phyloP scores from a whole-genome alignment of 30 jellyfish, hydroid and myxozoan genomes.

The Aurelia aurita region DNA sequence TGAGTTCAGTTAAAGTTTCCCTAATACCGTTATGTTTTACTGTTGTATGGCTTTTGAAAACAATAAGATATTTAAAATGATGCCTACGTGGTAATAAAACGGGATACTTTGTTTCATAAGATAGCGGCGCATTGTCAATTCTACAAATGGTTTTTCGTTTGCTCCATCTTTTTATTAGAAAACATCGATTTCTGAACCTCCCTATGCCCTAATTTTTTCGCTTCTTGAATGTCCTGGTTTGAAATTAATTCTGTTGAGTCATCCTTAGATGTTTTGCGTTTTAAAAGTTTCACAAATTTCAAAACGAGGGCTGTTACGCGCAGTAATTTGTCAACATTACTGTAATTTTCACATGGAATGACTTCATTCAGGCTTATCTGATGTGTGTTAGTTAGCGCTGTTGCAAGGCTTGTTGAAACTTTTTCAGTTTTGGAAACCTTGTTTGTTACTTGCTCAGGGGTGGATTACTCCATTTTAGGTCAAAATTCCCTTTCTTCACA shows the following conservation, averaged over 20 bases:
- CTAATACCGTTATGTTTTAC: conserved; percentile 33
- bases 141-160: conserved; percentile 15
- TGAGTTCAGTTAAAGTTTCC: conserved; percentile 15
- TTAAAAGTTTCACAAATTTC: conserved; percentile 5
- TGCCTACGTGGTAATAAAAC: conserved; percentile 10
- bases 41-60: background rate
- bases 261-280: background rate
- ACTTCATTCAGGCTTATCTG: background rate
- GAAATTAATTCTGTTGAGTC: too few species aligned
- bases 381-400: too few species aligned
- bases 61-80: background rate
- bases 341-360: conserved; percentile 16
- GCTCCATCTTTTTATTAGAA: background rate
- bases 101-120: conserved; percentile 12
- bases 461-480: background rate
- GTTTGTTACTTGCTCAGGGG: background rate
- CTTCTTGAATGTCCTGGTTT: background rate
- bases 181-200: conserved; percentile 10
- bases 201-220: background rate
- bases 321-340: background rate
- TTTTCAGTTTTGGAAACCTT: background rate
- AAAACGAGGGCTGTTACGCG: conserved; percentile 10
- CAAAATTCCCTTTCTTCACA: background rate
- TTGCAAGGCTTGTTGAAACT: too few species aligned
- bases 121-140: conserved; percentile 24